phyloP scores from a whole-genome alignment of 2,797 vertebrate genomes.

The Pempheris klunzingeri region DNA sequence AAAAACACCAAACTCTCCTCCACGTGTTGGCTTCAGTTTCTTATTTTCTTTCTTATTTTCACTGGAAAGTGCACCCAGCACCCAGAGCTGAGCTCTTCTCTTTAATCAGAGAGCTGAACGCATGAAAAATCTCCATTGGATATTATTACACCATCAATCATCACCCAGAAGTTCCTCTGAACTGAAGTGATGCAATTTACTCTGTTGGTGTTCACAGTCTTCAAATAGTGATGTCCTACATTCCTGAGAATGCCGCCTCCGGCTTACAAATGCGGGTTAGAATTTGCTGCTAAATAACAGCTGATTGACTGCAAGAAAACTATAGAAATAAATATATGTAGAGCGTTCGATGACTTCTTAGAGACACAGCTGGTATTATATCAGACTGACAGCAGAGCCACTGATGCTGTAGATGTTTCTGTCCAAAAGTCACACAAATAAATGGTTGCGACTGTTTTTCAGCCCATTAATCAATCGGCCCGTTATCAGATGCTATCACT shows the following conservation, averaged over 20 bases:
- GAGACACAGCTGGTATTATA: too few species aligned
- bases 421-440: too few species aligned
- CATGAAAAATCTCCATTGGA: background rate
- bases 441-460: too few species aligned
- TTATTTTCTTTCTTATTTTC: too few species aligned
- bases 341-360: background rate
- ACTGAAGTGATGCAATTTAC: background rate
- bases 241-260: background rate
- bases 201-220: background rate
- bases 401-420: too few species aligned
- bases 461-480: too few species aligned
- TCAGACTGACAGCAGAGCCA: too few species aligned
- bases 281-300: background rate
- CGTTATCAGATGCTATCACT: too few species aligned
- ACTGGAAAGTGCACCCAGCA: too few species aligned
- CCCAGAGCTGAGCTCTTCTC: background rate
- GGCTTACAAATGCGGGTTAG: background rate
- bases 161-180: background rate
- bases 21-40: background rate
- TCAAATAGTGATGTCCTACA: background rate
- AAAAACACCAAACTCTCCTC: slow-evolving; percentile 17
- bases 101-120: background rate
- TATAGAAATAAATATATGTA: background rate
- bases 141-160: background rate
- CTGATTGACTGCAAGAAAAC: background rate